Percentiles rank a stretch among this genome's conserved stretches.
phyloP scores from a whole-genome alignment of 1,140 invertebrate genomes.

The Monochamus saltuarius region DNA sequence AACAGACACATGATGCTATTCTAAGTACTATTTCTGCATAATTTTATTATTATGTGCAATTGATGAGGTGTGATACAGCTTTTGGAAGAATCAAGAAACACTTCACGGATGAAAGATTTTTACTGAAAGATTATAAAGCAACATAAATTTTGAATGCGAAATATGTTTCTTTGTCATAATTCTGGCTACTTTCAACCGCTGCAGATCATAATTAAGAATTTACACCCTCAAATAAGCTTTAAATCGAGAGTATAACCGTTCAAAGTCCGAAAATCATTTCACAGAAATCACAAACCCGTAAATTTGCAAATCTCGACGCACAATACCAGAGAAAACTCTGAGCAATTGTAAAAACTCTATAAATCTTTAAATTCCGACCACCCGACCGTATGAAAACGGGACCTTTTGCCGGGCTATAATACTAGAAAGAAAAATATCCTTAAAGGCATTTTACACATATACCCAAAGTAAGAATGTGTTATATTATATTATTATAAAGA shows the following conservation, averaged over 20 bases:
- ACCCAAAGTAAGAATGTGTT: conserved; percentile 39
- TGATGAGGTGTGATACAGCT: too few species aligned
- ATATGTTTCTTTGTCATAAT: too few species aligned
- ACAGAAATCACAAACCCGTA: conserved; percentile 33
- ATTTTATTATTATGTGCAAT: too few species aligned
- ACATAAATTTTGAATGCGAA: too few species aligned
- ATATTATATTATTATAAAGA: conserved; percentile 51
- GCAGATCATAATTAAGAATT: conserved; percentile 31
- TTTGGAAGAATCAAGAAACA: too few species aligned
- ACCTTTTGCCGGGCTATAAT: conserved; percentile 27
- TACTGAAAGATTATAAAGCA: too few species aligned
- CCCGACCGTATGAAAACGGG: conserved; percentile 19
- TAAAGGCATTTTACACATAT: conserved; percentile 26
- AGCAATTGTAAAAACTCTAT: conserved; percentile 38
- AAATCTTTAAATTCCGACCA: conserved; percentile 37
- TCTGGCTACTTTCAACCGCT: too few species aligned
- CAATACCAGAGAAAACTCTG: conserved; percentile 18
- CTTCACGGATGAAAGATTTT: too few species aligned
- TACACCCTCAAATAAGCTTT: conserved; percentile 41
- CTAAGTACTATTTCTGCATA: too few species aligned
- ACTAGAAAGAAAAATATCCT: conserved; percentile 28
- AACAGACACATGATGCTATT: too few species aligned
- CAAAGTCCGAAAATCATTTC: conserved; percentile 34
- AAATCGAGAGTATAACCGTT: conserved; percentile 38
- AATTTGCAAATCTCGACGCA: conserved; percentile 38